These are phyloP conservation scores for Neotoxoptera formosana DNA, from an alignment of 1,140 invertebrate species.

Conservation along the genomic window DNA sequence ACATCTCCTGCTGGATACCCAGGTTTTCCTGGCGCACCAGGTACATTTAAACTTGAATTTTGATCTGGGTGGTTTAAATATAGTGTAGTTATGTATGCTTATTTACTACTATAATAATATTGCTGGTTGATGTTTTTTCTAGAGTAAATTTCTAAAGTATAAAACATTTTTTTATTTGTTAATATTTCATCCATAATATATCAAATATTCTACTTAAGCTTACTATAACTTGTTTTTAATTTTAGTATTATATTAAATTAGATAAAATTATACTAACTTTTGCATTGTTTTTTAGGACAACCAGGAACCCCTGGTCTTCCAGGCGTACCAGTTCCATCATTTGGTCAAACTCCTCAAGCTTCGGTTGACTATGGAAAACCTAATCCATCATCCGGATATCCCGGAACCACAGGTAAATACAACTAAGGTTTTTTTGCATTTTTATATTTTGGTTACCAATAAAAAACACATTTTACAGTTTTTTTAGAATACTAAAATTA, in stretches of 20 bases:
- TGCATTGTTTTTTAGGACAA: slow-evolving; percentile 58
- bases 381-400: slow-evolving; percentile 51
- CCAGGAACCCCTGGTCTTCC: slow-evolving; percentile 59
- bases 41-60: background rate
- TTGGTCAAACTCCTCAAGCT: slow-evolving; percentile 30
- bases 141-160: no score
- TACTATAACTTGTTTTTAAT: background rate
- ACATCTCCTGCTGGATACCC: slow-evolving; percentile 35
- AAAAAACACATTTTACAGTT: background rate
- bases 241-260: background rate
- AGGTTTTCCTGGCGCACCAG: slow-evolving; percentile 39
- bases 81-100: background rate
- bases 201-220: background rate
- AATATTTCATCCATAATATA: background rate
- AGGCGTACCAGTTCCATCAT: slow-evolving; percentile 59
- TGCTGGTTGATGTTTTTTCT: no score
- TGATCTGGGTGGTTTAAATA: background rate
- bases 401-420: slow-evolving; percentile 54
- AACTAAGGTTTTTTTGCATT: background rate
- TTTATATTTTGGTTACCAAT: background rate
- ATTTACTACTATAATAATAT: no score
- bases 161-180: no score
- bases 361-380: slow-evolving; percentile 57
- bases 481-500: background rate
- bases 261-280: background rate